Base-by-base conservation (phyloP, 2,888 invertebrate species). In the Octonoba sinensis region DNA sequence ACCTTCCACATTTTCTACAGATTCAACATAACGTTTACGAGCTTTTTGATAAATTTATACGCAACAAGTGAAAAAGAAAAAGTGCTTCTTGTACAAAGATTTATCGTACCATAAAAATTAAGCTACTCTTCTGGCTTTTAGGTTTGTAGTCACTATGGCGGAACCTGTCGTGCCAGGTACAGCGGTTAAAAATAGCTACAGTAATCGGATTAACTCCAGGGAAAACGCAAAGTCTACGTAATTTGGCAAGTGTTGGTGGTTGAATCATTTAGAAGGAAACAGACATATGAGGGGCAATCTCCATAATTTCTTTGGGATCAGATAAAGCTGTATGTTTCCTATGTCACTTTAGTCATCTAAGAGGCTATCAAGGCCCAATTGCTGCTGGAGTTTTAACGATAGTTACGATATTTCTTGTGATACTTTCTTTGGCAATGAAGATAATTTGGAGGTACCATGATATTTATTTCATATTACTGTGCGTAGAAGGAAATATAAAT, bases 41-140 rank as follows among this genome's bases (percentile, higher is more conserved):
- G 36, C 36, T 36, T 36, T 36, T 36, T 75, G 75, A 75, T 75
- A 75, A 75, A 67, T 75, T n/a, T 75, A 56, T 46, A 54, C 4
- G 76, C 76, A 77, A 77, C 76, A 77, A 77, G 76, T 77, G 69
- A 15, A 16, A 22, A 18, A 27, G 24, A 57, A 44, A 57, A 46
- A 20, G 15, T 57, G 12, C 47, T 22, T 57, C 44, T 22, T 46
- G 46, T 27, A 22, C 16, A 44, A 56, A 62, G 76, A 77, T 77
- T 77, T 77, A 77, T 69, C 70, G 56, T 13, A 56, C 54, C 76
- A 77, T 77, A 77, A 77, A 77, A 77, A 77, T 77, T 77, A 77
- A 70, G 76, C 69, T 54, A 69, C 67, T 75, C 44, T 47, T 20
- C 75, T 44, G 59, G 51, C 56, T 65, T 49, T 67, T 62, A 67